A percentile compares a stretch with the other conserved stretches of the same genome.
phyloP scores from a whole-genome alignment of 2,797 vertebrate species.

The Margarornis squamiger region DNA sequence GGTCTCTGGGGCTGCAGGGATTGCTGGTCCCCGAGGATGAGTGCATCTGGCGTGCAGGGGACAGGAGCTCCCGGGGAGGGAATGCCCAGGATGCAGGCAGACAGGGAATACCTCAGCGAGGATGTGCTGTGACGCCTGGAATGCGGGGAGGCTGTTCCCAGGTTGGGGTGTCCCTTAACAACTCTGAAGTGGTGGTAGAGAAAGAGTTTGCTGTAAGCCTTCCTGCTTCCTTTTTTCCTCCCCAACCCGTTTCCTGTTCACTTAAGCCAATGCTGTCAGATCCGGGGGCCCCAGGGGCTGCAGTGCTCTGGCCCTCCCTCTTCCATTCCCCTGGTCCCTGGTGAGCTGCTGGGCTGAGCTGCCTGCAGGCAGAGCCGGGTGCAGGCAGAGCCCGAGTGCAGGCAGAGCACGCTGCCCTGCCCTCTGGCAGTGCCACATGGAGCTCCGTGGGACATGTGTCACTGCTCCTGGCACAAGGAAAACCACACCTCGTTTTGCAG shows the following conservation, averaged over 20 bases:
- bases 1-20: not conserved
- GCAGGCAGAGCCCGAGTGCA: not conserved
- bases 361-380: not conserved
- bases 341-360: not conserved
- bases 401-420: not conserved
- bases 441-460: not conserved
- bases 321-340: accelerated
- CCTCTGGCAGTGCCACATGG: not conserved
- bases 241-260: not conserved
- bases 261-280: not conserved
- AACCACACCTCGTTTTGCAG: not conserved
- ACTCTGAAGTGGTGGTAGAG: not conserved
- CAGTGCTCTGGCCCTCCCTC: not conserved
- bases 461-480: not conserved
- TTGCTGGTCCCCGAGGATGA: not conserved
- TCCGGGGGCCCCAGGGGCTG: not conserved
- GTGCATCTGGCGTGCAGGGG: not conserved
- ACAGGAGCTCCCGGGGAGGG: not conserved
- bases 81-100: not conserved
- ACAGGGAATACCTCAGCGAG: not conserved
- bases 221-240: not conserved
- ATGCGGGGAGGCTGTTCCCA: not conserved
- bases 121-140: not conserved
- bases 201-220: not conserved
- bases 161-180: not conserved